phyloP scores from a whole-genome alignment of 2,113 vertebrate genomes.

The Acrocephalus kingi region DNA sequence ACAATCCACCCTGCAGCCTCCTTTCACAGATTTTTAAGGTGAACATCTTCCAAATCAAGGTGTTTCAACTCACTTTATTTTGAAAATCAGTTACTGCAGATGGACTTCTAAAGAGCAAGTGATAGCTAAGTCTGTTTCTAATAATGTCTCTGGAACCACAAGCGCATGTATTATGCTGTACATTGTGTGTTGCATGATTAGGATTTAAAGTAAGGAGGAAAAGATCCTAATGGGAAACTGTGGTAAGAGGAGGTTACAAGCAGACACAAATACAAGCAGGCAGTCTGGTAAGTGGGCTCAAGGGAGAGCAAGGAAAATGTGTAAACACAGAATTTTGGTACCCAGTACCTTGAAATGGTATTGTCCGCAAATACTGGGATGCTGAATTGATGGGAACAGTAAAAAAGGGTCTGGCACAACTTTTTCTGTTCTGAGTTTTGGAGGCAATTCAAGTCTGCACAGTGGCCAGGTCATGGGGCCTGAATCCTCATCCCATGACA shows the following conservation, averaged over 20 bases:
- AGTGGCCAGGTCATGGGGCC: no score
- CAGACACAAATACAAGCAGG: background rate
- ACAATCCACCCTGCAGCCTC: rapidly evolving
- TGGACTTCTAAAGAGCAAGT: background rate
- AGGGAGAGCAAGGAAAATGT: background rate
- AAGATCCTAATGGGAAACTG: background rate
- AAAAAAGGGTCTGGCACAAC: background rate
- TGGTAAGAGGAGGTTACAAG: background rate
- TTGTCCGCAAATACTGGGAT: background rate
- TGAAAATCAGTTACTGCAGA: background rate
- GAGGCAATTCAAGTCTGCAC: background rate
- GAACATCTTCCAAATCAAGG: background rate
- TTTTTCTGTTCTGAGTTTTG: background rate
- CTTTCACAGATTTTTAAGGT: background rate
- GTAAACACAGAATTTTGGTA: background rate
- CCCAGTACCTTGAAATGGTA: background rate
- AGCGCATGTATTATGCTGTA: background rate
- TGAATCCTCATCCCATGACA: background rate
- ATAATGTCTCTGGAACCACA: background rate
- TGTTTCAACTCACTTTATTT: background rate
- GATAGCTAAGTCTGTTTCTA: background rate
- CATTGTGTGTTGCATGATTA: background rate
- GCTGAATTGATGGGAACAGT: background rate
- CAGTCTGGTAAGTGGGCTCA: background rate
- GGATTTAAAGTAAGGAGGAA: background rate